Conservation (phyloP, 2,888 invertebrate genomes). For the Mythimna vitellina region DNA sequence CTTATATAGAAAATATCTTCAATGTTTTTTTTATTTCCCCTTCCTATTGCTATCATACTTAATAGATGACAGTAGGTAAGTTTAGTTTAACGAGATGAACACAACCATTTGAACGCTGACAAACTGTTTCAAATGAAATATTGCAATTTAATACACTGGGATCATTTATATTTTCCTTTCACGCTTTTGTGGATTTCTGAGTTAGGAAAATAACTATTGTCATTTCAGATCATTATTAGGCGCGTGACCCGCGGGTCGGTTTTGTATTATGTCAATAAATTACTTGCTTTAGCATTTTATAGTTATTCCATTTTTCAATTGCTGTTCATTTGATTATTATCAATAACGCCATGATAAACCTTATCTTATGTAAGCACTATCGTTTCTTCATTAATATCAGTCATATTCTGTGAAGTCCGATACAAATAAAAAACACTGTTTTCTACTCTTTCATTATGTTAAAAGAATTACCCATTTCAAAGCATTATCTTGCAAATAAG, state of each 20-base stretch:
- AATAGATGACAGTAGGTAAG: constrained; percentile 22
- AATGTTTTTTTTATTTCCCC: constrained; percentile 13
- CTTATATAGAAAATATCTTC: constrained; percentile 1
- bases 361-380: no score
- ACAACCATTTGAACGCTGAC: constrained; percentile 29
- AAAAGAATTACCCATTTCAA: no score
- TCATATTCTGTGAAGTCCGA: no score
- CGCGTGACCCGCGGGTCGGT: neutral
- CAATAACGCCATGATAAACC: no score
- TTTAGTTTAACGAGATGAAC: constrained; percentile 40
- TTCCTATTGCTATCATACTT: constrained; percentile 28
- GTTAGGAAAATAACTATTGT: constrained; percentile 13
- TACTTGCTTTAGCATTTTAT: neutral
- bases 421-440: no score
- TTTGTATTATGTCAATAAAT: neutral
- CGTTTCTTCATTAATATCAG: no score
- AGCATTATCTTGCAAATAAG: no score
- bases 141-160: constrained; percentile 18
- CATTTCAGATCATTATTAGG: neutral
- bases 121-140: constrained; percentile 52
- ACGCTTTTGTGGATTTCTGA: constrained; percentile 23
- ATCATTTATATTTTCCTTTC: constrained; percentile 34
- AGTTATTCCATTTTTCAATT: neutral
- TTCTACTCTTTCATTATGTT: no score
- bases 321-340: no score